Evolutionary conservation across 2,797 vertebrate species (phyloP).

Genomic region (Danio jaintianensis): DNA sequence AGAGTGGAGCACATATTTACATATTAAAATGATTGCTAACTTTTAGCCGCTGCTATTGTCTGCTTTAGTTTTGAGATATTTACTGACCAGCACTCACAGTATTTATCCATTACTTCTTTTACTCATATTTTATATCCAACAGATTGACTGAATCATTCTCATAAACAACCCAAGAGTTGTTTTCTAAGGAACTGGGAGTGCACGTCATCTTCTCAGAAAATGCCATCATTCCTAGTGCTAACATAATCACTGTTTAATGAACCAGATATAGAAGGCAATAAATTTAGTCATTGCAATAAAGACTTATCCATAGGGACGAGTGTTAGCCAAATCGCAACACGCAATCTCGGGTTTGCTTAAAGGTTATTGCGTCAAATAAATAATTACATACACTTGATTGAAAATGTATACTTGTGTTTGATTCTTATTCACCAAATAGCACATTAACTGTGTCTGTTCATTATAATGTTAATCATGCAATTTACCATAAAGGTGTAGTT

Average conservation of each 20-base stretch:
- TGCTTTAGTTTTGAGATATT: not conserved
- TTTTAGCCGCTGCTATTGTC: no score
- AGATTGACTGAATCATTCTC: not conserved
- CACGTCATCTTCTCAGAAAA: not conserved
- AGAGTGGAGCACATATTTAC: no score
- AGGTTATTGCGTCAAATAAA: not conserved
- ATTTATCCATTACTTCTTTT: not conserved
- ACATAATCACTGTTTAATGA: conserved; percentile 26
- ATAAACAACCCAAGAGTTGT: conserved; percentile 3
- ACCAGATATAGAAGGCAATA: conserved; percentile 3
- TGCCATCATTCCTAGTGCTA: conserved; percentile 1
- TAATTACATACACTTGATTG: not conserved
- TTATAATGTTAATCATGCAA: not conserved
- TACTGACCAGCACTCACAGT: not conserved
- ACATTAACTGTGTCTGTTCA: not conserved
- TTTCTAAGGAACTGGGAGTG: not conserved
- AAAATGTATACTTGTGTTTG: not conserved
- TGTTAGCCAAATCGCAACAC: not conserved
- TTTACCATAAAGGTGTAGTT: not conserved
- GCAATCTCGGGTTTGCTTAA: not conserved
- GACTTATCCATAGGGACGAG: not conserved
- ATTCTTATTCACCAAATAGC: not conserved
- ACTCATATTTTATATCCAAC: not conserved
- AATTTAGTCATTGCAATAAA: not conserved
- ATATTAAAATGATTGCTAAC: no score